These are phyloP conservation scores for Synodontis membranacea DNA, from an alignment of 2,113 vertebrate species.

Conservation along the genomic window DNA sequence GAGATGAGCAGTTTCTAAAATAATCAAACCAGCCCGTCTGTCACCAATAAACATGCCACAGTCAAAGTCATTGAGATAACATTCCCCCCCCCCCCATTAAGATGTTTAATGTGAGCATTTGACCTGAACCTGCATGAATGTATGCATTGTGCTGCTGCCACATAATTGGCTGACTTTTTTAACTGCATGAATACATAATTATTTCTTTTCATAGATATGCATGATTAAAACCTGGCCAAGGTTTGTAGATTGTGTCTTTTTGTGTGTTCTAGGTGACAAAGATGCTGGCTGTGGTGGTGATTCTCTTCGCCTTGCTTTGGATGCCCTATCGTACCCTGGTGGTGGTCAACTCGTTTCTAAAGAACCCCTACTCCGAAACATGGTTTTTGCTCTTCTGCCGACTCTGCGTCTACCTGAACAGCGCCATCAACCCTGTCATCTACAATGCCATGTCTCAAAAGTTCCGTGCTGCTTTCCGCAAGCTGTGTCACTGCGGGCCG, in stretches of 20 bases:
- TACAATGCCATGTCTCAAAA: slow-evolving; percentile 99
- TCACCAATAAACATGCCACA: neutral
- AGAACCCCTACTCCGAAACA: slow-evolving; percentile 85
- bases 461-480: slow-evolving; percentile 90
- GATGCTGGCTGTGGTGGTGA: slow-evolving; percentile 95
- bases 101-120: neutral
- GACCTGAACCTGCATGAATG: neutral
- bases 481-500: slow-evolving; percentile 85
- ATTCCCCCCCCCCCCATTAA: neutral
- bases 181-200: neutral
- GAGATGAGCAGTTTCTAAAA: neutral
- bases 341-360: slow-evolving; percentile 94
- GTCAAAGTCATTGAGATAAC: neutral
- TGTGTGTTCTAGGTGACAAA: slow-evolving; percentile 85
- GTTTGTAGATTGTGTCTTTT: neutral
- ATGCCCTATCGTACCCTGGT: slow-evolving; percentile 98
- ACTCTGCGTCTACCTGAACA: slow-evolving; percentile 96
- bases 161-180: neutral
- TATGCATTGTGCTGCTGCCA: neutral
- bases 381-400: slow-evolving; percentile 97
- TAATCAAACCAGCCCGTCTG: neutral
- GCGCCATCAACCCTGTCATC: slow-evolving; percentile 95
- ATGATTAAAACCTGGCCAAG: neutral
- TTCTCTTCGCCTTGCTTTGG: slow-evolving; percentile 93
- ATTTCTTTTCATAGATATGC: neutral